Conservation (phyloP, 2,888 invertebrate species). For the Laothoe populi region DNA sequence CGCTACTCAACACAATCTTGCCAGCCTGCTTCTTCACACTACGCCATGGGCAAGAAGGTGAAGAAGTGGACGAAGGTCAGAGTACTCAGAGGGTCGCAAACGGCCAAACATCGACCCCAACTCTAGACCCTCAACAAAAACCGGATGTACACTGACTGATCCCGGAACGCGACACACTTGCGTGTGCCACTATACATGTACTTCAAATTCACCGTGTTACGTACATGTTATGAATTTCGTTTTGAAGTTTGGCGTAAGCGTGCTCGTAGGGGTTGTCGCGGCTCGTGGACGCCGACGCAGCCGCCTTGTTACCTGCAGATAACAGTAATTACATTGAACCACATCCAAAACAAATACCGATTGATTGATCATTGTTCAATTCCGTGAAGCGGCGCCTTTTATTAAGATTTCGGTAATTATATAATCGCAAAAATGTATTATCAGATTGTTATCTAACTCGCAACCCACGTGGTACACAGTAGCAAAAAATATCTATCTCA, state of each 20-base stretch:
- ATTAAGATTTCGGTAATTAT: slow-evolving; percentile 33
- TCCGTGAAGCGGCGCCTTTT: slow-evolving; percentile 32
- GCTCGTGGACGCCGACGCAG: slow-evolving; percentile 64
- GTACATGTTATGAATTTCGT: slow-evolving; percentile 74
- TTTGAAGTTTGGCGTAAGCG: slow-evolving; percentile 90
- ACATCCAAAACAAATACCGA: slow-evolving; percentile 33
- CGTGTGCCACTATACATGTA: no score
- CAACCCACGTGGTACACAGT: slow-evolving; percentile 34
- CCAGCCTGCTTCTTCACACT: no score
- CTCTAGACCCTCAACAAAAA: no score
- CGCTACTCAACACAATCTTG: no score
- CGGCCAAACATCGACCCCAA: no score
- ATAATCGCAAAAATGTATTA: slow-evolving; percentile 43
- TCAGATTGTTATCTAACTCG: slow-evolving; percentile 30
- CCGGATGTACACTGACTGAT: no score
- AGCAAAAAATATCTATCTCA: slow-evolving; percentile 34
- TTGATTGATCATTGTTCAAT: slow-evolving; percentile 31
- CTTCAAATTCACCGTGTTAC: slow-evolving; percentile 40
- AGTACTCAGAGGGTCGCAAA: no score
- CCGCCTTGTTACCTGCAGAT: slow-evolving; percentile 64
- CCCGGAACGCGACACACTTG: no score
- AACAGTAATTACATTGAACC: slow-evolving; percentile 33
- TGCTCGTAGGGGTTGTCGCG: slow-evolving; percentile 89
- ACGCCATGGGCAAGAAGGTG: no score
- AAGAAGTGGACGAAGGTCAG: no score